Evolutionary conservation across 1,140 invertebrate genomes (phyloP), one percentile per base, ranked within the genome.

Genomic region (Dreissena polymorpha): DNA sequence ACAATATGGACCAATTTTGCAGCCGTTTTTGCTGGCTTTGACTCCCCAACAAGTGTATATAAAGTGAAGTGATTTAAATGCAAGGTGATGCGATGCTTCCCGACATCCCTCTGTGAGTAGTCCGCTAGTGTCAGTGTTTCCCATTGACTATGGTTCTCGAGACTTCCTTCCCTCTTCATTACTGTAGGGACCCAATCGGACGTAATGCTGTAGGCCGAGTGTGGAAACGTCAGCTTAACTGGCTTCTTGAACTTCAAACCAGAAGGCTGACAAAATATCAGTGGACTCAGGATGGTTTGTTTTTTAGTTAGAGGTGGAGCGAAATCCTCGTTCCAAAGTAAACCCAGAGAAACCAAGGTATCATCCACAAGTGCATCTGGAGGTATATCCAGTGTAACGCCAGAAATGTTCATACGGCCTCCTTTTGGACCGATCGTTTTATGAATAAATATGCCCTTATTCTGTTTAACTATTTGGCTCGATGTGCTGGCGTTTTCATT

Each of bases 391-490:
- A 83, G 50, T 18, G 39, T 21, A 10, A 83, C 72, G 39, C 72
- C 72, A 55, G 72, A 74, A 7, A 83, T 21, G 27, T 57, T 51
- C 2, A 83, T 39, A 6, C 16, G 12, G 18, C 80, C 80, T 2
- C 80, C 80, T 68, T 18, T 21, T 18, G 21, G 29, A 13, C 64
- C 71, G 3, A 83, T 74, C 21, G n/a, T 75, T 50, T 73, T 74
- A 49, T 83, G 80, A 21, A 83, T 51, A 18, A 83, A 83, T 0
- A 83, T 25, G 27, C 80, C 80, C 50, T 83, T 83, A n/a, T 83
- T 57, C 10, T 67, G 25, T 21, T 57, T 55, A 2, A 72, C 25
- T 10, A 81, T 39, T 7, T 74, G 71, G 1, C 49, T 25, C 25
- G 63, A 71, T n/a, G 39, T 64, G 21, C 29, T 14, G 14, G 71